Conservation (phyloP, 1,140 invertebrate species). For the Trissolcus basalis region DNA sequence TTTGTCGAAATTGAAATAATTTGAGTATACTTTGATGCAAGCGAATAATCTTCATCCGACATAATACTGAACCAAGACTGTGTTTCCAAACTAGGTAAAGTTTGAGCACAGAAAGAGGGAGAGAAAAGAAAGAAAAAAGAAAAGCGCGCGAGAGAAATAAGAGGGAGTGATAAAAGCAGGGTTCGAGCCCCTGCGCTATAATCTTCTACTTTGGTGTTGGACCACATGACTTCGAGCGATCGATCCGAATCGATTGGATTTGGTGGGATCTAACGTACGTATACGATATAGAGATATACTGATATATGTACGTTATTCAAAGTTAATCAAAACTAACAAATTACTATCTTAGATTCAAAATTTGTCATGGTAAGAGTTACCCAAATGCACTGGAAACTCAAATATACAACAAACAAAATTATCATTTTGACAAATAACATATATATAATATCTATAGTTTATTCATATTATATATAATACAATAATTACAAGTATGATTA, state of each 20-base stretch:
- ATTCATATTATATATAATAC: too few relatives aligned
- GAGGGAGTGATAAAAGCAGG: slow-evolving; percentile 30
- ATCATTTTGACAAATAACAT: too few relatives aligned
- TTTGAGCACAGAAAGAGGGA: slow-evolving; percentile 64
- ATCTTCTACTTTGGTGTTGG: slow-evolving; percentile 64
- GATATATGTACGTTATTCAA: slow-evolving; percentile 51
- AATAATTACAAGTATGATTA: too few relatives aligned
- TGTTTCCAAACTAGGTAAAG: slow-evolving; percentile 78
- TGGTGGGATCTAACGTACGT: slow-evolving; percentile 72
- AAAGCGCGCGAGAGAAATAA: slow-evolving; percentile 13
- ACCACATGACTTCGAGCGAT: slow-evolving; percentile 70
- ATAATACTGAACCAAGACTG: slow-evolving; percentile 75
- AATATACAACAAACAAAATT: too few relatives aligned
- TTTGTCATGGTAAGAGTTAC: too few relatives aligned
- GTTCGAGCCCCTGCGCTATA: slow-evolving; percentile 48
- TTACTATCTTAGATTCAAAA: too few relatives aligned
- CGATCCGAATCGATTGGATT: slow-evolving; percentile 72
- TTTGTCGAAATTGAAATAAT: slow-evolving; percentile 51
- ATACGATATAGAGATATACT: slow-evolving; percentile 65
- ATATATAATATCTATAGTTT: too few relatives aligned
- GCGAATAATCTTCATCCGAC: slow-evolving; percentile 67
- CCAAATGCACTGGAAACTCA: too few relatives aligned
- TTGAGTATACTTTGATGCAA: slow-evolving; percentile 67
- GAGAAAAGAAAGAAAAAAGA: slow-evolving; percentile 26
- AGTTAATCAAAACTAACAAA: too few relatives aligned